A percentile compares a stretch with the other conserved stretches of the same genome.
These are phyloP conservation scores for Musca vetustissima DNA, from an alignment of 1,140 invertebrate species.

Conservation along the genomic window DNA sequence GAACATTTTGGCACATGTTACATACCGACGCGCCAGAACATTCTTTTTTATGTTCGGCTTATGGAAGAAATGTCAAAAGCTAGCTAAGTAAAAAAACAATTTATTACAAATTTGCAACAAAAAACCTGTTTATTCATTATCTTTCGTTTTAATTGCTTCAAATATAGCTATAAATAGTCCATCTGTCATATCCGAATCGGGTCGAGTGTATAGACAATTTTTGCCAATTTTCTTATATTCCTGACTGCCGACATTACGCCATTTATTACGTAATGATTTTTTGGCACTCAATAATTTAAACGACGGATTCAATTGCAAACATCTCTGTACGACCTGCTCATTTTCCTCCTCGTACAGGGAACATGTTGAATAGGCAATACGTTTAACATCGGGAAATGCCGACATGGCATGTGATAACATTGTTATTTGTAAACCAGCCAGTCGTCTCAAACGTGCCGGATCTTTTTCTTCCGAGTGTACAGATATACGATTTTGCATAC, in stretches of 20 bases:
- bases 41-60: no score
- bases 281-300: constrained; percentile 67
- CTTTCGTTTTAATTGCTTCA: constrained; percentile 52
- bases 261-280: constrained; percentile 63
- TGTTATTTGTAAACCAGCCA: constrained; percentile 82
- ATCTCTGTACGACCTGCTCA: constrained; percentile 72
- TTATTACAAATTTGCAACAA: no score
- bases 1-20: no score
- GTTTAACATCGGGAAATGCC: constrained; percentile 78
- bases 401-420: constrained; percentile 83
- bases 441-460: constrained; percentile 63
- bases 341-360: constrained; percentile 90
- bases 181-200: constrained; percentile 78
- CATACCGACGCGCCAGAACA: no score
- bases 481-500: constrained; percentile 66
- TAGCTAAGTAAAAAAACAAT: no score
- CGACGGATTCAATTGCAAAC: constrained; percentile 60
- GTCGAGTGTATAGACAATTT: constrained; percentile 76
- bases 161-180: constrained; percentile 95
- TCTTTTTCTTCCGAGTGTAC: constrained; percentile 48
- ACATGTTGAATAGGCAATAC: constrained; percentile 94
- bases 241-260: constrained; percentile 68
- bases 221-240: constrained; percentile 65
- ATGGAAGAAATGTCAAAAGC: no score
- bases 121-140: no score